Conservation (phyloP, 2,888 invertebrate species). For the Perizoma flavofasciatum region DNA sequence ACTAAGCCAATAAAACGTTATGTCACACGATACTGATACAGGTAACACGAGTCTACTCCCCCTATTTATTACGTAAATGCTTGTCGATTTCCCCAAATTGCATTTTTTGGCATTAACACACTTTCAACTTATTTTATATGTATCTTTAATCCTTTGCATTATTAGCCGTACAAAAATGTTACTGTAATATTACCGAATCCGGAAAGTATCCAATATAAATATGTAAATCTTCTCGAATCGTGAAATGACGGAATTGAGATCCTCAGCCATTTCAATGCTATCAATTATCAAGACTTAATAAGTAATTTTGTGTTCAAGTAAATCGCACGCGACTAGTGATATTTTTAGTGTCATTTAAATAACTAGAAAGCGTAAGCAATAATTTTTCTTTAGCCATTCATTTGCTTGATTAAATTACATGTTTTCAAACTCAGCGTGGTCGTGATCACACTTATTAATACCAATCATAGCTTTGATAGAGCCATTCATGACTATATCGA, state of each 20-base stretch:
- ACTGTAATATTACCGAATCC: constrained; percentile 43
- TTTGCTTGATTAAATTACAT: constrained; percentile 37
- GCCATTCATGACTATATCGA: constrained; percentile 18
- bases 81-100: constrained; percentile 29
- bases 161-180: constrained; percentile 38
- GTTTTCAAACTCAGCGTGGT: constrained; percentile 33
- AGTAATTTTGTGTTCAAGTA: constrained; percentile 31
- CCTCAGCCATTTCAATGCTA: constrained; percentile 32
- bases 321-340: constrained; percentile 21
- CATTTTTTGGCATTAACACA: constrained; percentile 35
- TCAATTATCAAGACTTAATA: constrained; percentile 35
- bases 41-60: constrained; percentile 27
- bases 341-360: constrained; percentile 30
- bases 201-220: constrained; percentile 41
- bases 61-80: constrained; percentile 31
- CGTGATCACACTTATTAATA: constrained; percentile 36
- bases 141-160: constrained; percentile 42
- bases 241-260: constrained; percentile 44
- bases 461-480: constrained; percentile 33
- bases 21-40: constrained; percentile 52
- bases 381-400: constrained; percentile 30
- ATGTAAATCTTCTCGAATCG: constrained; percentile 42
- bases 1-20: constrained; percentile 38
- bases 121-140: constrained; percentile 31
- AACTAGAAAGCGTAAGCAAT: constrained; percentile 40